phyloP scores from a whole-genome alignment of 2,113 vertebrate genomes.

The Anser cygnoides region DNA sequence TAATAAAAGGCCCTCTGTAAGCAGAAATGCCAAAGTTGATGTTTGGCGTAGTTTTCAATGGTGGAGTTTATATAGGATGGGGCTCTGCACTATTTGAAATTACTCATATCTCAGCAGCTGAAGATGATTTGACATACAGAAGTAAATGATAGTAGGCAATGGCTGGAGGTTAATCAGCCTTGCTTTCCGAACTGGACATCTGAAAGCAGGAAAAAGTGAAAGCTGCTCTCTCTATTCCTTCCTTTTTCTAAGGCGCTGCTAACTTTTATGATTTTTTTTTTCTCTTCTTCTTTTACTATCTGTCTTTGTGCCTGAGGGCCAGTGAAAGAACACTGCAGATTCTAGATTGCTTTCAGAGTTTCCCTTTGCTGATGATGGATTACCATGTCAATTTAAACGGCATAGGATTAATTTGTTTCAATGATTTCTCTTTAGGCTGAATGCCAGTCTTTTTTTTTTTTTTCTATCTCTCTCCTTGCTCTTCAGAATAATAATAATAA shows the following conservation, averaged over 20 bases:
- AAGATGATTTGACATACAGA: slow-evolving; percentile 24
- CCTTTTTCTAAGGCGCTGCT: slow-evolving; percentile 72
- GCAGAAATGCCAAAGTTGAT: slow-evolving; percentile 40
- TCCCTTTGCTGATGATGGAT: slow-evolving; percentile 96
- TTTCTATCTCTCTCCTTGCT: slow-evolving; percentile 75
- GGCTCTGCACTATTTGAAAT: slow-evolving; percentile 17
- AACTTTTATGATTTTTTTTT: slow-evolving; percentile 75
- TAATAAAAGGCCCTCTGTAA: slow-evolving; percentile 63
- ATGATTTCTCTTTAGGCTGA: slow-evolving; percentile 96
- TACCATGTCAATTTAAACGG: slow-evolving; percentile 97
- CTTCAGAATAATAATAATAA: slow-evolving; percentile 73
- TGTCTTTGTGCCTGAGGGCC: slow-evolving; percentile 87
- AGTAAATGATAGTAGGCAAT: slow-evolving; percentile 26
- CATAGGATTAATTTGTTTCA: slow-evolving; percentile 99
- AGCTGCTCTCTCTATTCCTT: slow-evolving; percentile 18
- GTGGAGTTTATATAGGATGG: slow-evolving; percentile 39
- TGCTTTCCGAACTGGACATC: not conserved
- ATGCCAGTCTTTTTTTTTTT: slow-evolving; percentile 85
- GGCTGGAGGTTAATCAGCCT: slow-evolving; percentile 35
- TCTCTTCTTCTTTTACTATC: slow-evolving; percentile 73
- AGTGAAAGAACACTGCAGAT: slow-evolving; percentile 89
- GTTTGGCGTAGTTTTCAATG: slow-evolving; percentile 28
- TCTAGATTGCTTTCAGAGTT: slow-evolving; percentile 92
- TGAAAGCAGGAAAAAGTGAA: slow-evolving; percentile 40
- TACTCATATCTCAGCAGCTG: not conserved